These are phyloP conservation scores for Acrocephalus scirpaceus DNA, from an alignment of 2,797 vertebrate species.

Conservation along the genomic window DNA sequence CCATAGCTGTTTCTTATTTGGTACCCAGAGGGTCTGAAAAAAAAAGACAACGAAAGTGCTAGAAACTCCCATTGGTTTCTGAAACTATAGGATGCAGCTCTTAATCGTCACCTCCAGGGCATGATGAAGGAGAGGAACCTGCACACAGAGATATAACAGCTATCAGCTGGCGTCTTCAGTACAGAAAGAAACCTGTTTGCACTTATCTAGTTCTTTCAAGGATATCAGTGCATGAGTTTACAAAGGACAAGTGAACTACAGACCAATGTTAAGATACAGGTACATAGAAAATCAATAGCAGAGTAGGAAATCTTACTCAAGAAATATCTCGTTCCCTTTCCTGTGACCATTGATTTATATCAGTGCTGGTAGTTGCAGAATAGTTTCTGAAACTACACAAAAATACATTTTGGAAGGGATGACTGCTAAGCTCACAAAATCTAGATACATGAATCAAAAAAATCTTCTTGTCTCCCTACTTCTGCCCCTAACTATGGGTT, in stretches of 20 bases:
- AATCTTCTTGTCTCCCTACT: neutral
- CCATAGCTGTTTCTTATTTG: neutral
- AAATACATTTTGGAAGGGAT: neutral
- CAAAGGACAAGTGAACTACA: neutral
- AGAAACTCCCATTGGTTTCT: neutral
- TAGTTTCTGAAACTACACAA: neutral
- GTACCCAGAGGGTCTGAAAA: neutral
- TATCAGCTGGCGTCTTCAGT: neutral
- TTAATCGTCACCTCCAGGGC: neutral
- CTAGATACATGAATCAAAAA: neutral
- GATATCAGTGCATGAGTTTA: neutral
- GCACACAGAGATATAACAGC: neutral
- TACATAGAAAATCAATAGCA: neutral
- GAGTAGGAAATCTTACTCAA: neutral
- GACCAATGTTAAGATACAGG: neutral
- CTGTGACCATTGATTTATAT: neutral
- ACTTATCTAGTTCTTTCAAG: neutral
- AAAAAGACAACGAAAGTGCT: neutral
- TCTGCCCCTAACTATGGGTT: neutral
- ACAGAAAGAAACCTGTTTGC: neutral
- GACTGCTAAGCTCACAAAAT: neutral
- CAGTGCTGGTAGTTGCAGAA: neutral
- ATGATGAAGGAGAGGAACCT: neutral
- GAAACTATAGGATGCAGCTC: neutral
- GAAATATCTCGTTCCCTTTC: conserved; percentile 5